These are phyloP conservation scores for Ptychadena robeensis DNA, from an alignment of 2,797 vertebrate species.

Conservation along the genomic window DNA sequence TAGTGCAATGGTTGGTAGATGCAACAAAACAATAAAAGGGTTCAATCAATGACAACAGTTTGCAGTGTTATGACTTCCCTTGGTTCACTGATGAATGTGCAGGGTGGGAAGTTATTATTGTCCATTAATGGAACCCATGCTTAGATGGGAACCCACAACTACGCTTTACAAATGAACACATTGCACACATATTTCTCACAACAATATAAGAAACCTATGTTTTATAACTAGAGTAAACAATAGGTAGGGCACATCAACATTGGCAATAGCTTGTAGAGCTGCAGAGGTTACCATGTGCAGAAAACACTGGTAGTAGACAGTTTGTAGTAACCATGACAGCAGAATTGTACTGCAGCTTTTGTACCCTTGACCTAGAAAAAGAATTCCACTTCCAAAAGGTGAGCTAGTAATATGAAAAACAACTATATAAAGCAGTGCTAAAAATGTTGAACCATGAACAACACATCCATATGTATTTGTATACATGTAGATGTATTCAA, in stretches of 20 bases:
- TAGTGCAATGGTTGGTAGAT: too few relatives aligned
- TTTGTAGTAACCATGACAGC: conserved; percentile 46
- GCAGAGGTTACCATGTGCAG: not conserved
- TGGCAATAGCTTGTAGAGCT: not conserved
- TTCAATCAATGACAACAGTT: too few relatives aligned
- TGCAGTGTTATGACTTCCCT: too few relatives aligned
- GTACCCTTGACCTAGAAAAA: conserved; percentile 31
- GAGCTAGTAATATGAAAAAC: conserved; percentile 24
- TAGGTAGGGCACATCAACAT: not conserved
- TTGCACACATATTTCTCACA: not conserved
- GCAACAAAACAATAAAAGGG: too few relatives aligned
- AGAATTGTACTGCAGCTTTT: not conserved
- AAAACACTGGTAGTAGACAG: conserved; percentile 9
- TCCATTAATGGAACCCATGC: too few relatives aligned
- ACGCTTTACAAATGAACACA: not conserved
- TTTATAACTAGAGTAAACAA: not conserved
- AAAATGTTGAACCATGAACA: not conserved
- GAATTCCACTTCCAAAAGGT: conserved; percentile 19
- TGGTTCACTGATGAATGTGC: too few relatives aligned
- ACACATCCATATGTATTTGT: not conserved
- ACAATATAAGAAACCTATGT: not conserved
- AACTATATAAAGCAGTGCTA: conserved; percentile 4
- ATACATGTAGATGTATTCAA: too few relatives aligned
- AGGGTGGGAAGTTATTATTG: too few relatives aligned
- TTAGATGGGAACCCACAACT: too few relatives aligned